Conservation (phyloP, 2,113 vertebrate genomes). For the Mormoops blainvillei region DNA sequence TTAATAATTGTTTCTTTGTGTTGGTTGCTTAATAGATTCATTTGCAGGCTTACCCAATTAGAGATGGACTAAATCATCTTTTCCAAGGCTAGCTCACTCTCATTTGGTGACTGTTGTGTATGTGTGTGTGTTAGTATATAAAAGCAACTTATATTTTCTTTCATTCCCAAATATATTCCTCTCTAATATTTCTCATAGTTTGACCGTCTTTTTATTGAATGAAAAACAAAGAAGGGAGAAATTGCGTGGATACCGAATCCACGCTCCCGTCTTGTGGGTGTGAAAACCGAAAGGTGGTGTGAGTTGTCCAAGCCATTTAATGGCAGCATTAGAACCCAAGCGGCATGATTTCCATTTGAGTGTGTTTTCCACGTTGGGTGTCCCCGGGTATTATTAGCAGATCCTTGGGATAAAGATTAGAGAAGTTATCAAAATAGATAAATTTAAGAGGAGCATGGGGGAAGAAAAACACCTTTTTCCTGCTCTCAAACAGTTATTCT, state of each 20-base stretch:
- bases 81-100: background rate
- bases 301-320: background rate
- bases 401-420: background rate
- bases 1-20: background rate
- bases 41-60: background rate
- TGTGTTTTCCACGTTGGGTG: background rate
- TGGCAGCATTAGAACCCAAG: background rate
- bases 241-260: background rate
- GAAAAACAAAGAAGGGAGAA: background rate
- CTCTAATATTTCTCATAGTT: background rate
- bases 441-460: background rate
- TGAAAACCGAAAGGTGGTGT: background rate
- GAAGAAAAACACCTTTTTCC: background rate
- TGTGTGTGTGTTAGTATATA: background rate
- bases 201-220: background rate
- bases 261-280: background rate
- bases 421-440: background rate
- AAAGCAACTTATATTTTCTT: background rate
- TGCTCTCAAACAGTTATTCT: background rate
- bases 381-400: background rate
- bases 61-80: background rate
- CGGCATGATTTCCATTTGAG: background rate
- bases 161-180: background rate
- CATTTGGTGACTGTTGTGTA: background rate
- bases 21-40: background rate